phyloP scores from a whole-genome alignment of 2,888 invertebrate genomes.

The Drosophila limbata region DNA sequence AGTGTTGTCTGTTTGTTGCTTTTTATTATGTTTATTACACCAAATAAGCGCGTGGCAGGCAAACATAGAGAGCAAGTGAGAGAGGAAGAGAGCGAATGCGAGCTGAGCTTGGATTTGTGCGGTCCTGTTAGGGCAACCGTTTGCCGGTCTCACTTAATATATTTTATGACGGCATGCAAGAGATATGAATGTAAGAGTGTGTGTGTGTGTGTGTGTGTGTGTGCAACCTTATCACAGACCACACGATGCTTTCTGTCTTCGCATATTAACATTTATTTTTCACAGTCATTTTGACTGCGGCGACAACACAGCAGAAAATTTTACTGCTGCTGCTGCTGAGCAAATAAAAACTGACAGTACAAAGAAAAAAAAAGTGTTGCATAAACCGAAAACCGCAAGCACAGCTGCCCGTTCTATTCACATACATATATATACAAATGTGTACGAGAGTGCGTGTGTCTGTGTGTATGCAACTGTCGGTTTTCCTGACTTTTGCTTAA shows the following conservation, averaged over 20 bases:
- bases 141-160: slow-evolving; percentile 41
- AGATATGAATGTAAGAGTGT: slow-evolving; percentile 23
- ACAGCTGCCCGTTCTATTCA: slow-evolving; percentile 44
- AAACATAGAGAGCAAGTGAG: not conserved
- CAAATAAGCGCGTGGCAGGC: slow-evolving; percentile 34
- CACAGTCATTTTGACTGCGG: slow-evolving; percentile 70
- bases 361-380: slow-evolving; percentile 41
- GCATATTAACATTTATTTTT: slow-evolving; percentile 81
- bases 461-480: slow-evolving; percentile 56
- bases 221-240: slow-evolving; percentile 49
- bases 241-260: slow-evolving; percentile 47
- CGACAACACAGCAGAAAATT: slow-evolving; percentile 74
- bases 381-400: slow-evolving; percentile 62
- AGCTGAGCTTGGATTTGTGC: slow-evolving; percentile 30
- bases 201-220: slow-evolving; percentile 20
- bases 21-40: slow-evolving; percentile 52
- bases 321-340: slow-evolving; percentile 50
- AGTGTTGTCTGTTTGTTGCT: slow-evolving; percentile 21
- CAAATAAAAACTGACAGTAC: slow-evolving; percentile 68
- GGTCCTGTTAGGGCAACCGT: slow-evolving; percentile 39
- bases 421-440: not conserved
- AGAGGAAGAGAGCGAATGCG: not conserved
- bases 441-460: slow-evolving; percentile 11
- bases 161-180: slow-evolving; percentile 39
- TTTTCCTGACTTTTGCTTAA: slow-evolving; percentile 75